Conservation (phyloP, 30 jellyfish, hydroid and myxozoan species). For the Aurelia coerulea region DNA sequence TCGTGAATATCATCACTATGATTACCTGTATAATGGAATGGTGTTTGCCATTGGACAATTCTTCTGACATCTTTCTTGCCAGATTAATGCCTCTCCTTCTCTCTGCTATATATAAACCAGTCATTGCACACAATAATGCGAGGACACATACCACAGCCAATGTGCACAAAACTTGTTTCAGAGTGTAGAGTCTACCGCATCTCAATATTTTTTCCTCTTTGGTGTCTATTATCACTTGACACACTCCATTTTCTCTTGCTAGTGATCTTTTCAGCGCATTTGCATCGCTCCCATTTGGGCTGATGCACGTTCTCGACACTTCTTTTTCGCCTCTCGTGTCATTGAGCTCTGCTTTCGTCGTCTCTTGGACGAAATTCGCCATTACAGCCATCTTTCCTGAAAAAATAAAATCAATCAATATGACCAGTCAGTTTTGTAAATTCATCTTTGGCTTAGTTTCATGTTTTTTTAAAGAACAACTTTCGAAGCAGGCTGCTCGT, state of each 20-base stretch:
- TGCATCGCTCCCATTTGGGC: not conserved
- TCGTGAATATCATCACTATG: too few species aligned
- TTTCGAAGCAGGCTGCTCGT: too few species aligned
- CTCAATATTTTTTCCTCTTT: slow-evolving; percentile 7
- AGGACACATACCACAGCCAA: slow-evolving; percentile 8
- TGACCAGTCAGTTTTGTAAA: not conserved
- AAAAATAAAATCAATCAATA: not conserved
- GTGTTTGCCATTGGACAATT: too few species aligned
- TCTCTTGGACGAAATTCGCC: slow-evolving; percentile 14
- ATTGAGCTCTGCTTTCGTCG: not conserved
- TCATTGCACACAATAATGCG: slow-evolving; percentile 39
- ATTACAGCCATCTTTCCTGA: slow-evolving; percentile 33
- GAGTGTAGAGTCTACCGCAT: not conserved
- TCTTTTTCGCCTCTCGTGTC: slow-evolving; percentile 7
- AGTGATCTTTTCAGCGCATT: not conserved
- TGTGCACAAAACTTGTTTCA: not conserved
- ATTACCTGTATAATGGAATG: too few species aligned
- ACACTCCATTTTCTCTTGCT: slow-evolving; percentile 50
- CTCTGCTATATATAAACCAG: slow-evolving; percentile 55
- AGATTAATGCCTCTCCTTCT: slow-evolving; percentile 4
- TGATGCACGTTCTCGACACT: not conserved
- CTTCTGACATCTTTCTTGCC: not conserved
- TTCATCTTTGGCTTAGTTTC: too few species aligned
- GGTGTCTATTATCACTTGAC: slow-evolving; percentile 36
- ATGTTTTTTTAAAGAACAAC: too few species aligned